phyloP scores from a whole-genome alignment of 35 echinoderm and acorn worm species.

The Anneissia japonica region DNA sequence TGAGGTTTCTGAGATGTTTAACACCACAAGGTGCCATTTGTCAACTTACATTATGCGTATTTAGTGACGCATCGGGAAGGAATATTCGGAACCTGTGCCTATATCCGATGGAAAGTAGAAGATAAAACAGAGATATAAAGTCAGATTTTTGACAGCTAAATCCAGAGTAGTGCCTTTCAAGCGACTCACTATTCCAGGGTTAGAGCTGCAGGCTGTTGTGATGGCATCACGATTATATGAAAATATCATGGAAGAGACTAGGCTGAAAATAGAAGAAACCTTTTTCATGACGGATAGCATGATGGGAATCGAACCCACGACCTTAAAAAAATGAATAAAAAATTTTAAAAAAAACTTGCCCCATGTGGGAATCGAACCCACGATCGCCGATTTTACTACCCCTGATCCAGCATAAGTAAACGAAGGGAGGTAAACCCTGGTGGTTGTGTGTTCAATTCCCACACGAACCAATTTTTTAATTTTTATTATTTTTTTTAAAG shows the following conservation, averaged over 20 bases:
- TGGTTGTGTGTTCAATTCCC: too few relatives aligned
- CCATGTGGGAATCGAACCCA: too few relatives aligned
- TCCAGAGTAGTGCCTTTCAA: conserved; percentile 18
- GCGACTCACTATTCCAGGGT: not conserved
- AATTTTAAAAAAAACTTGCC: too few relatives aligned
- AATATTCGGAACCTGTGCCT: conserved; percentile 50
- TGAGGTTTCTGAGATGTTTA: conserved; percentile 25
- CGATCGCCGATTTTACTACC: too few relatives aligned
- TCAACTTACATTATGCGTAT: conserved; percentile 39
- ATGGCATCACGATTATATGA: conserved; percentile 15
- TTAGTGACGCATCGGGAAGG: conserved; percentile 47
- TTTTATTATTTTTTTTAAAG: too few relatives aligned
- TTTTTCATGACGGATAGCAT: not conserved
- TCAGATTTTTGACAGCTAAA: conserved; percentile 12
- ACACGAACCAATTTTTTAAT: too few relatives aligned
- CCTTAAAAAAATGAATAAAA: too few relatives aligned
- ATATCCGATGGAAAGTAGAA: conserved; percentile 27
- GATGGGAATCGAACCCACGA: too few relatives aligned
- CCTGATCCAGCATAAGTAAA: too few relatives aligned
- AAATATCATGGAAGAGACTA: not conserved
- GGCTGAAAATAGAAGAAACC: not conserved
- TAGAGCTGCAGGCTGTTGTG: conserved; percentile 16
- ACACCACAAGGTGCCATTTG: not conserved
- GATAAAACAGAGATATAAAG: not conserved
- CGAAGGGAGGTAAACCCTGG: too few relatives aligned